These are phyloP conservation scores for Trogon surrucura DNA, from an alignment of 2,113 vertebrate species.

Conservation along the genomic window DNA sequence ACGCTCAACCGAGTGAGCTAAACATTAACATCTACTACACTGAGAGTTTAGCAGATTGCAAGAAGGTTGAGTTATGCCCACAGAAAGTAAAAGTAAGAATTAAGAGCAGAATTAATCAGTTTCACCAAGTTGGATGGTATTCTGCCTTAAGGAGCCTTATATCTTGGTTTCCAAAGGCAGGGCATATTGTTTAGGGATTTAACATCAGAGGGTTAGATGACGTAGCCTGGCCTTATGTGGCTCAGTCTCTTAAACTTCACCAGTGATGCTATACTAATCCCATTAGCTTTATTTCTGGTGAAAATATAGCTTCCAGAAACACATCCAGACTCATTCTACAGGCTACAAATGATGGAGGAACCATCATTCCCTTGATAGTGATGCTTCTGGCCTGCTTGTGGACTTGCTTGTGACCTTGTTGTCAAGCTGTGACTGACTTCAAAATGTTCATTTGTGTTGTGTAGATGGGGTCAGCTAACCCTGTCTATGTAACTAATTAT, in stretches of 20 bases:
- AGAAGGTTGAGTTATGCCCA: neutral
- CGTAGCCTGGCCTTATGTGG: fast-evolving
- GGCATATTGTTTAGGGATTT: neutral
- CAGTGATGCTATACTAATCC: neutral
- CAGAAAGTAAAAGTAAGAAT: neutral
- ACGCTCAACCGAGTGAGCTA: too few relatives aligned
- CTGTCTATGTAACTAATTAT: conserved; percentile 48
- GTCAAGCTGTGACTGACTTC: neutral
- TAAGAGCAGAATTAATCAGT: neutral
- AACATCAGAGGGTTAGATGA: neutral
- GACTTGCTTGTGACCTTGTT: neutral
- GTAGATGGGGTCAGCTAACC: conserved; percentile 27
- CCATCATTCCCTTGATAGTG: neutral
- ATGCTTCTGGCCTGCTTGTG: neutral
- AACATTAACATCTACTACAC: neutral
- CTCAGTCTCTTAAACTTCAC: neutral
- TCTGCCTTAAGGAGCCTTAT: neutral
- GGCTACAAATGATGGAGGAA: neutral
- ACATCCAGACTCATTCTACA: neutral
- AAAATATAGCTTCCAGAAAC: neutral
- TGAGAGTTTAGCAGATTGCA: neutral
- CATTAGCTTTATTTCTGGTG: neutral
- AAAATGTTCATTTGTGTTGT: neutral
- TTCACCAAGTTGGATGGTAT: neutral
- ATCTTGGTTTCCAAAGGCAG: neutral